Percentiles rank a stretch among this genome's conserved stretches.
These are phyloP conservation scores for Galagoides demidoff DNA, from an alignment of 2,797 vertebrate species.

Conservation along the genomic window DNA sequence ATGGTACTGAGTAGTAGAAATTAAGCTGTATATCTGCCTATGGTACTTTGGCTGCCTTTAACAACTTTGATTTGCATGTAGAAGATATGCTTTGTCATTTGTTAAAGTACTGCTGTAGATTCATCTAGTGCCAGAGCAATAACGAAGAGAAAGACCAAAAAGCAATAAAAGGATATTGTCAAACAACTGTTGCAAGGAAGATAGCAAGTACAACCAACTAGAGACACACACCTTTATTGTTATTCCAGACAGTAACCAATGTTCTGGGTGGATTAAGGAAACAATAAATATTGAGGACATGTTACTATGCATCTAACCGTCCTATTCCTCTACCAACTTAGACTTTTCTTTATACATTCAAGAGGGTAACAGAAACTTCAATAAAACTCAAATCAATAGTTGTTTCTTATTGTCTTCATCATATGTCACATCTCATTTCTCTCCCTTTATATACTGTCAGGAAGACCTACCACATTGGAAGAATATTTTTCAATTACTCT, in stretches of 20 bases:
- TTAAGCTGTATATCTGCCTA: conserved; percentile 26
- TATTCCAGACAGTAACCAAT: conserved; percentile 20
- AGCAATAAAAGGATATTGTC: conserved; percentile 35
- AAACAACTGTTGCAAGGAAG: conserved; percentile 37
- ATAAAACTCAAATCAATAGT: not conserved
- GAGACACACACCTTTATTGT: conserved; percentile 38
- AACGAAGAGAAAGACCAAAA: conserved; percentile 45
- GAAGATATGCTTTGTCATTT: conserved; percentile 1
- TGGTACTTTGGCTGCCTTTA: conserved; percentile 11
- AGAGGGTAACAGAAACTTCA: conserved; percentile 18
- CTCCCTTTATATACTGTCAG: not conserved
- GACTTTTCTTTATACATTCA: conserved; percentile 42
- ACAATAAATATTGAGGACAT: conserved; percentile 60
- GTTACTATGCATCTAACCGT: not conserved
- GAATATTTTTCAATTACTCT: not conserved
- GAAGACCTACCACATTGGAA: not conserved
- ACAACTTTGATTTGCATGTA: conserved; percentile 38
- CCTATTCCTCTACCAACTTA: not conserved
- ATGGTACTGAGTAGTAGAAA: not conserved
- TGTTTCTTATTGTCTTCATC: not conserved
- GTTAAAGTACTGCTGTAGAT: conserved; percentile 10
- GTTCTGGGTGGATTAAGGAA: conserved; percentile 42
- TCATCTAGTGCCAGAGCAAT: not conserved
- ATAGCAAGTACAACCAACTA: conserved; percentile 33
- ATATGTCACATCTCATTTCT: not conserved